A percentile compares a stretch with the other conserved stretches of the same genome.
phyloP scores from a whole-genome alignment of 2,113 vertebrate genomes.

The Elachura formosa region DNA sequence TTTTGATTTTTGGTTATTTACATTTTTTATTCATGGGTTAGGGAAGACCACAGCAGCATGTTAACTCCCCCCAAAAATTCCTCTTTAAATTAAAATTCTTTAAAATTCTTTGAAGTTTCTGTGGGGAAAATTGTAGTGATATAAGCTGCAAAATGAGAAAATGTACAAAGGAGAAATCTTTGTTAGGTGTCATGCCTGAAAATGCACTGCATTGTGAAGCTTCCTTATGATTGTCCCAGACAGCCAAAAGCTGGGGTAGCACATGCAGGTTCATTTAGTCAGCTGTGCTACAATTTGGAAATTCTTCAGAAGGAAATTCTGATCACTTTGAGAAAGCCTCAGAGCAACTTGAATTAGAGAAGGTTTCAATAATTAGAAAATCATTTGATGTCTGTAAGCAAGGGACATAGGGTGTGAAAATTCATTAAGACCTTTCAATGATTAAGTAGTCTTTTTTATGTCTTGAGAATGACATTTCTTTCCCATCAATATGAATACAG shows the following conservation, averaged over 20 bases:
- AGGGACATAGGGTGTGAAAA: background rate
- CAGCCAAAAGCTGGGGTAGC: background rate
- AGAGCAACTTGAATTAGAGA: background rate
- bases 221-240: background rate
- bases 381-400: background rate
- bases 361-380: background rate
- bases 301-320: background rate
- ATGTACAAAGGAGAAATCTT: background rate
- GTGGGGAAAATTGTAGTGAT: background rate
- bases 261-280: background rate
- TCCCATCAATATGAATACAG: background rate
- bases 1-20: background rate
- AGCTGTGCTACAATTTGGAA: background rate
- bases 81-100: background rate
- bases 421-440: background rate
- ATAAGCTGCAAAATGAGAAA: background rate
- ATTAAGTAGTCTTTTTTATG: background rate
- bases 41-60: background rate
- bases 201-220: background rate
- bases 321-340: background rate
- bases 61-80: background rate
- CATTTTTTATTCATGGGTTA: background rate
- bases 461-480: background rate
- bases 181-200: background rate
- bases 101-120: background rate